Percentiles rank a stretch among this genome's conserved stretches.
phyloP scores from a whole-genome alignment of 1,140 invertebrate species.

The Leptoteleia sp. region DNA sequence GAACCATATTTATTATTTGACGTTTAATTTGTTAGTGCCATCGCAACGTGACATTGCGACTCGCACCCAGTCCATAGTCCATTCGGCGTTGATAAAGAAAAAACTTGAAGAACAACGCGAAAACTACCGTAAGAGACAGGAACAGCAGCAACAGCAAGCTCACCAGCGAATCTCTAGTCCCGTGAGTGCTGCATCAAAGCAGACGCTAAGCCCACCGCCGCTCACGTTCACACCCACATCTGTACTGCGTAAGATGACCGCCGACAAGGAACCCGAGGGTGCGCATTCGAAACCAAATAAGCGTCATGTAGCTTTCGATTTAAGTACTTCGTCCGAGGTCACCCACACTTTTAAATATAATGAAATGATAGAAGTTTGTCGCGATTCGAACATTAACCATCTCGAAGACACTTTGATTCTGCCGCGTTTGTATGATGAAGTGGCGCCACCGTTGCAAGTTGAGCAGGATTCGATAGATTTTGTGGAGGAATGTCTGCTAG shows the following conservation, averaged over 20 bases:
- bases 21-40: conserved; percentile 82
- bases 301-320: conserved; percentile 52
- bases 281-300: conserved; percentile 68
- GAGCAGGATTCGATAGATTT: too few relatives aligned
- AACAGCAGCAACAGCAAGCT: conserved; percentile 81
- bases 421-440: conserved; percentile 23
- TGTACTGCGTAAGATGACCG: conserved; percentile 95
- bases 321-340: neutral
- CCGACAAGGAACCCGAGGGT: conserved; percentile 88
- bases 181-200: conserved; percentile 77
- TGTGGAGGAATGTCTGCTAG: too few relatives aligned
- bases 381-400: conserved; percentile 25
- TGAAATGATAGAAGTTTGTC: conserved; percentile 33
- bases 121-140: conserved; percentile 89
- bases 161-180: conserved; percentile 77
- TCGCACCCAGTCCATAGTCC: conserved; percentile 91
- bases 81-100: conserved; percentile 91
- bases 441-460: too few relatives aligned
- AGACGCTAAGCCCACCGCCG: conserved; percentile 83
- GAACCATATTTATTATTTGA: neutral
- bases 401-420: conserved; percentile 22
- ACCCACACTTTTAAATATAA: neutral
- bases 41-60: conserved; percentile 90
- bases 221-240: conserved; percentile 95
- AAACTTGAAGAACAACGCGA: conserved; percentile 92